Evolutionary conservation across 2,888 invertebrate species (phyloP).

Genomic region (Idaea biselata): DNA sequence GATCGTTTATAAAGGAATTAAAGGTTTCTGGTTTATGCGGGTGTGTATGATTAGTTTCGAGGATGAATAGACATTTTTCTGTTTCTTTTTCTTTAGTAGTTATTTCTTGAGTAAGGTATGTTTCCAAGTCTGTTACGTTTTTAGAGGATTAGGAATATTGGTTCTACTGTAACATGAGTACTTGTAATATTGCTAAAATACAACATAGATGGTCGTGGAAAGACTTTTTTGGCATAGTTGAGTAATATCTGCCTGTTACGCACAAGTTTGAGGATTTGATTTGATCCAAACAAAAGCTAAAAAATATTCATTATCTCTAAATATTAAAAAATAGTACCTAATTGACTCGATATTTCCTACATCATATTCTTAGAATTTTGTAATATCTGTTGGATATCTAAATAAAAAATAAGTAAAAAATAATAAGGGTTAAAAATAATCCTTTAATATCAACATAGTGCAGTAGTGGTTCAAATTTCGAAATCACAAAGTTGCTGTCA

Average conservation of each 20-base stretch:
- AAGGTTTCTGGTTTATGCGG: conserved; percentile 36
- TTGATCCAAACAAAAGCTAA: too few species aligned
- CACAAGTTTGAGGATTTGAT: too few species aligned
- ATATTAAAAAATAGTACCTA: too few species aligned
- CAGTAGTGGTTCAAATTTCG: conserved; percentile 12
- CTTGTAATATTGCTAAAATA: too few species aligned
- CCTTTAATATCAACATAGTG: conserved; percentile 1
- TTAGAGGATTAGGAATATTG: neutral
- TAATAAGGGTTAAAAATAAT: conserved; percentile 12
- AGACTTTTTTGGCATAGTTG: too few species aligned
- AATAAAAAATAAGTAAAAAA: too few species aligned
- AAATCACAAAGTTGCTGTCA: neutral
- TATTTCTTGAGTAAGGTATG: neutral
- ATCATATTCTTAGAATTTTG: too few species aligned
- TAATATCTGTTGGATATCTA: too few species aligned
- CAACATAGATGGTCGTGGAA: too few species aligned
- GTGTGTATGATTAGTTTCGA: conserved; percentile 34
- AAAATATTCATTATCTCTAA: too few species aligned
- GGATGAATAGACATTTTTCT: conserved; percentile 21
- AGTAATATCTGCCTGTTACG: too few species aligned
- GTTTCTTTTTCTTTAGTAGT: neutral
- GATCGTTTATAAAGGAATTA: conserved; percentile 46
- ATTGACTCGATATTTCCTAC: too few species aligned
- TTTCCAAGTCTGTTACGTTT: neutral
- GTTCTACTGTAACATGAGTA: neutral